Base-by-base conservation (phyloP, 2,797 vertebrate genomes). In the Rhabdophis nuchalis region DNA sequence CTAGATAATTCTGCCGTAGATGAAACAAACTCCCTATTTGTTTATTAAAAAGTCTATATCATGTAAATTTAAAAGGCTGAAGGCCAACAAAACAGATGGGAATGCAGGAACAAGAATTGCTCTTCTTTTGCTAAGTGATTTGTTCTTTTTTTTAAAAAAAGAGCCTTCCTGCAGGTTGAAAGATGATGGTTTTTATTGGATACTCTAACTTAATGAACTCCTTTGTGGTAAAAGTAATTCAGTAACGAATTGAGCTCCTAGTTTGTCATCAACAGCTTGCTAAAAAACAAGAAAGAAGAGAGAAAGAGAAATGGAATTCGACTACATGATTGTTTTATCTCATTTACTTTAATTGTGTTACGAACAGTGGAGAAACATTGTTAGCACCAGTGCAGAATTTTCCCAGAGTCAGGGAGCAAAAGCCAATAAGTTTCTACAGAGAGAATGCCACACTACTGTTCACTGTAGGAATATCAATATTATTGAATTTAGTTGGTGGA, bases 151-250 rank as follows among this genome's bases (percentile, higher is more conserved):
- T 64, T 46, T 11, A 1, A 23, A 41, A 41, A 46, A 82, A 82
- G 10, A 93, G 94, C 96, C 97, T 94, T 97, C 96, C 96, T 97
- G 97, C 96, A 95, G 95, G 95, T 96, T 98, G 98, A 98, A 98
- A 97, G 97, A 98, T 97, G 96, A 98, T 98, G 96, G 97, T 98
- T 98, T 97, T 98, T 98, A 98, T 98, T 96, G 96, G 95, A 96
- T 97, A 96, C 97, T 98, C 97, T 97, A 97, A 98, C 97, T 98
- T 98, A 98, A 98, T 98, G 98, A 98, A 98, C 97, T 98, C 97
- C 97, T 98, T 97, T 97, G 95, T 98, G 98, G 97, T 97, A 96
- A 97, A 98, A 97, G 98, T 98, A 98, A 98, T 98, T 98, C 97
- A 98, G 98, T 98, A 97, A 96, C 97, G 97, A 97, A 96, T 97